phyloP scores from a whole-genome alignment of 2,888 invertebrate species.

The Dicyrtomina minuta region DNA sequence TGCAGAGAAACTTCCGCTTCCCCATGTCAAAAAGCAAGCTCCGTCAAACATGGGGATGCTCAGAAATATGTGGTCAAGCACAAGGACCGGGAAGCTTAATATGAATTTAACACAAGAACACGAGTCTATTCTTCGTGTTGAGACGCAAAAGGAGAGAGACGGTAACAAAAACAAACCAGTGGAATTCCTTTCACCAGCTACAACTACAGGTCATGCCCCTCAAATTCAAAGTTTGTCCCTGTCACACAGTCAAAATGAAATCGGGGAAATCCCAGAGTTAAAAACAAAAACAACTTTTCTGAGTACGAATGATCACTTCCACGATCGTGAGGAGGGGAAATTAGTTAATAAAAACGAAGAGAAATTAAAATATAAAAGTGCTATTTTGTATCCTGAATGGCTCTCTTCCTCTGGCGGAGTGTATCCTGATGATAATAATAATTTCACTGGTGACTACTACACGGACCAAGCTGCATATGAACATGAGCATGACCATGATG shows the following conservation, averaged over 20 bases:
- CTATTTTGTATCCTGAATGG: conserved; percentile 47
- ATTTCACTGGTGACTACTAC: conserved; percentile 19
- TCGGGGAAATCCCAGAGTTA: no score
- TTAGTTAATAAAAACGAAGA: background rate
- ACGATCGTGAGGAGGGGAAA: background rate
- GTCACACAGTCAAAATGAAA: background rate
- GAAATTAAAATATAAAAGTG: background rate
- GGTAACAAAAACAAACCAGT: background rate
- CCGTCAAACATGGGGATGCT: conserved; percentile 45
- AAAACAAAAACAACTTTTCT: no score
- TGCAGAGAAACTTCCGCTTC: conserved; percentile 20
- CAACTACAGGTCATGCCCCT: background rate
- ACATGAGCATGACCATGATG: conserved; percentile 3
- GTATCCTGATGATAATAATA: conserved; percentile 31
- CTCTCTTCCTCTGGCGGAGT: conserved; percentile 43
- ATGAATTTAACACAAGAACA: conserved; percentile 52
- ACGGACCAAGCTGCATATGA: background rate
- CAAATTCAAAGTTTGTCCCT: background rate
- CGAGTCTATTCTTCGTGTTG: conserved; percentile 44
- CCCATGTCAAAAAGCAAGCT: conserved; percentile 14
- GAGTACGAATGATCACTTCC: background rate
- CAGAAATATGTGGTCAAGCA: conserved; percentile 50
- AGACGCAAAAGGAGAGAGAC: background rate
- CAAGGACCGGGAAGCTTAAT: conserved; percentile 47
- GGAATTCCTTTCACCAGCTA: background rate